Evolutionary conservation across 1,140 invertebrate species (phyloP).

Genomic region (Formica exsecta): DNA sequence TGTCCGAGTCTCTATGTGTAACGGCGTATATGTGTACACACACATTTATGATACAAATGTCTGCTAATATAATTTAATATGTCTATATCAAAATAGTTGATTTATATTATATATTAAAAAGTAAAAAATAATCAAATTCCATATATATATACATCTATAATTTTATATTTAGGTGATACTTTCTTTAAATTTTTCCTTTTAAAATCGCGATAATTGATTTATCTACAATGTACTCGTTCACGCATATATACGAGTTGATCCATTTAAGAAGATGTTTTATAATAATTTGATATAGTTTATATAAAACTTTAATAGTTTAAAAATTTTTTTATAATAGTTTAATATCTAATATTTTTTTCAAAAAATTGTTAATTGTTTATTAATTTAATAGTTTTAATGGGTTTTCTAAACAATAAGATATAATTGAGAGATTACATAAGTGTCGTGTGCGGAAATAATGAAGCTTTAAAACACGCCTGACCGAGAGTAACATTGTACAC

Average conservation of each 20-base stretch:
- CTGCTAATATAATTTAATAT: constrained; percentile 32
- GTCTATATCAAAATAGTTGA: not conserved
- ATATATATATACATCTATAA: not conserved
- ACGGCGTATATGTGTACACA: not conserved
- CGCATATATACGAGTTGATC: too few species aligned
- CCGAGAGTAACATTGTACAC: not conserved
- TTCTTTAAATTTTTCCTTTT: not conserved
- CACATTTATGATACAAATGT: constrained; percentile 12
- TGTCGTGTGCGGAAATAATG: not conserved
- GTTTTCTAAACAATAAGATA: not conserved
- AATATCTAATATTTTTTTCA: too few species aligned
- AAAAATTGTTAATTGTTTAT: too few species aligned
- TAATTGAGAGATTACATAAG: not conserved
- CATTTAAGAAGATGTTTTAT: not conserved
- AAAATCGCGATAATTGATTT: not conserved
- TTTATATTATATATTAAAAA: not conserved
- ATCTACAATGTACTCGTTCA: not conserved
- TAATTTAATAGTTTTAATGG: too few species aligned
- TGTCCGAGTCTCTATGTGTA: constrained; percentile 1
- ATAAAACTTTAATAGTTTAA: too few species aligned
- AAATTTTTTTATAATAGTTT: too few species aligned
- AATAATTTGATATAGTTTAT: too few species aligned
- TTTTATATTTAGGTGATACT: not conserved
- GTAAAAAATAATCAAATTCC: constrained; percentile 1
- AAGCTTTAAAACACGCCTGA: not conserved